A percentile compares a stretch with the other conserved stretches of the same genome.
Conservation (phyloP, 1,140 invertebrate species). For the Magallana angulata region DNA sequence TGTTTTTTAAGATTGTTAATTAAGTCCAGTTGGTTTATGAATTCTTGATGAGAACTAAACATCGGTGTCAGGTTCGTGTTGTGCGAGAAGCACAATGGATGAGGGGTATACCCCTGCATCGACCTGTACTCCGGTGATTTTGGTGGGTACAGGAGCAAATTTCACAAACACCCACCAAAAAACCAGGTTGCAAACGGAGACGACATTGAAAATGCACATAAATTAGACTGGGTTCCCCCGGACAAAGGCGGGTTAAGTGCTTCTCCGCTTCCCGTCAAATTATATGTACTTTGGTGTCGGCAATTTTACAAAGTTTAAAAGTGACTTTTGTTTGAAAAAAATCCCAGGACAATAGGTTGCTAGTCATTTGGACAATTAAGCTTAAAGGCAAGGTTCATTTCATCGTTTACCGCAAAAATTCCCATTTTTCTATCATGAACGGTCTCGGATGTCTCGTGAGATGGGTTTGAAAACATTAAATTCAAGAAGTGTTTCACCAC, state of each 20-base stretch:
- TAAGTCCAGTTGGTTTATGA: conserved; percentile 11
- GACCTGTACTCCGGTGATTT: background rate
- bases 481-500: background rate
- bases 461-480: background rate
- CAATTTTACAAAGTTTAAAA: conserved; percentile 17
- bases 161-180: background rate
- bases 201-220: conserved; percentile 35
- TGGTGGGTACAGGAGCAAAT: background rate
- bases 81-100: background rate
- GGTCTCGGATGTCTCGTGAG: conserved; percentile 10
- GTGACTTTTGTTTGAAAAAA: background rate
- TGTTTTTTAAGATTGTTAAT: background rate
- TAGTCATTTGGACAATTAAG: conserved; percentile 5
- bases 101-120: background rate
- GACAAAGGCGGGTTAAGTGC: conserved; percentile 15
- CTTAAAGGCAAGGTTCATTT: conserved; percentile 23
- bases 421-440: background rate
- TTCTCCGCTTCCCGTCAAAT: background rate
- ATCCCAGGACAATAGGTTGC: background rate
- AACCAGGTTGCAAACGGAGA: background rate
- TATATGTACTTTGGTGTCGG: conserved; percentile 24
- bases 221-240: conserved; percentile 12
- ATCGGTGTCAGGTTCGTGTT: background rate
- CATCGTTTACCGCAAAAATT: conserved; percentile 20
- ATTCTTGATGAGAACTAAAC: background rate